These are phyloP conservation scores for Ursus arctos DNA, from an alignment of 2,113 vertebrate species.

Conservation along the genomic window DNA sequence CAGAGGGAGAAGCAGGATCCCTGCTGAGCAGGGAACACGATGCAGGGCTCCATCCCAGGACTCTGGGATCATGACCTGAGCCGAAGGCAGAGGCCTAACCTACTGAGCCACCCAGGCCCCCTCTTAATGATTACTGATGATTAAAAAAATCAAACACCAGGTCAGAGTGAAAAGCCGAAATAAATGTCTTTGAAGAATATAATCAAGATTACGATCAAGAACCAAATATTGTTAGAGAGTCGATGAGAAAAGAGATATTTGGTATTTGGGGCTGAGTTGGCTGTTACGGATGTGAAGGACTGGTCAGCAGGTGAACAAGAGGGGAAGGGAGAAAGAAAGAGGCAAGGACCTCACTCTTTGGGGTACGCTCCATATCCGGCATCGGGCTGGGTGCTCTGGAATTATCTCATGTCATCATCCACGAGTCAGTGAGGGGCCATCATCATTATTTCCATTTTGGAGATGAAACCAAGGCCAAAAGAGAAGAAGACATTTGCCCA, in stretches of 20 bases:
- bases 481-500: background rate
- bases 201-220: background rate
- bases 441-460: background rate
- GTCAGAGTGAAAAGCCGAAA: slow-evolving; percentile 15
- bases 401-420: background rate
- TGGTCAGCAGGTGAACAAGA: background rate
- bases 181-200: background rate
- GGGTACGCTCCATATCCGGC: rapidly evolving
- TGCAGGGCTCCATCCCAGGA: no score
- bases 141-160: background rate
- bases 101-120: no score
- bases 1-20: no score
- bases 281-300: background rate
- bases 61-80: no score
- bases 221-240: background rate
- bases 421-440: background rate
- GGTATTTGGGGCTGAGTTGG: background rate
- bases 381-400: background rate
- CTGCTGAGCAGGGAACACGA: no score
- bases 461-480: background rate
- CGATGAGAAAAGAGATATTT: background rate
- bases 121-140: background rate
- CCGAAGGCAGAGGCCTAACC: no score
- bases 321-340: background rate
- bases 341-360: background rate